Base-by-base conservation (phyloP, 2,888 invertebrate species). In the Apodemia hepburni region DNA sequence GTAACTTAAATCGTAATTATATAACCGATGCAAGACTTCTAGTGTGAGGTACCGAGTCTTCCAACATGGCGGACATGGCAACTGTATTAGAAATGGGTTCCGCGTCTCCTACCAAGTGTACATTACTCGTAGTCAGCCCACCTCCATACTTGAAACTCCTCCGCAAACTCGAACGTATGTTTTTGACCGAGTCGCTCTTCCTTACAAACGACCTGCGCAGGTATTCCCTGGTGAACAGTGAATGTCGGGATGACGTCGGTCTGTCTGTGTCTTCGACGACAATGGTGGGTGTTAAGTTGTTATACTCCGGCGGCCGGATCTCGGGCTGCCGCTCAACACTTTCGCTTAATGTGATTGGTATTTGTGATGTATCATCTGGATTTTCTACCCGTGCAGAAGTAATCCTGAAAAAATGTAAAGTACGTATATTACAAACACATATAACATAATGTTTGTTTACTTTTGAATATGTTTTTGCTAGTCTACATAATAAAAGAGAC, bases 41-140 rank as follows among this genome's bases (percentile, higher is more conserved):
- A 3, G 82, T 71, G 61, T 78, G 73, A 11, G 77, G 33, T 74
- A 85, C 47, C 15, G 82, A 78, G 74, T 83, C 77, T 18, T 77
- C 77, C 68, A 81, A 64, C 77, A 87, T 80, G 62, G 82, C 80
- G 7, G 93, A 93, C 87, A 90, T 83, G 0, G 89, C 87, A 0
- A 88, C 88, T 0, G 91, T 91, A 33, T 77, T 87, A 0, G 91
- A 90, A n/a, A 94, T 93, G 0, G 94, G 94, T 45, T 93, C 94
- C 0, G 91, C 93, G 1, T 92, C 92, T 33, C 93, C 89, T 5
- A 94, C 93, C 68, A 94, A 79, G 61, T 93, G 92, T 71, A 94
- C 94, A 58, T 93, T 92, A 70, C 94, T 94, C 2, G 83, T 86
- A 0, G 87, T 85, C 63, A 88, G 65, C 0, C 73, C 75, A 75